phyloP scores from a whole-genome alignment of 2,797 vertebrate species.

The Tangara arthus region DNA sequence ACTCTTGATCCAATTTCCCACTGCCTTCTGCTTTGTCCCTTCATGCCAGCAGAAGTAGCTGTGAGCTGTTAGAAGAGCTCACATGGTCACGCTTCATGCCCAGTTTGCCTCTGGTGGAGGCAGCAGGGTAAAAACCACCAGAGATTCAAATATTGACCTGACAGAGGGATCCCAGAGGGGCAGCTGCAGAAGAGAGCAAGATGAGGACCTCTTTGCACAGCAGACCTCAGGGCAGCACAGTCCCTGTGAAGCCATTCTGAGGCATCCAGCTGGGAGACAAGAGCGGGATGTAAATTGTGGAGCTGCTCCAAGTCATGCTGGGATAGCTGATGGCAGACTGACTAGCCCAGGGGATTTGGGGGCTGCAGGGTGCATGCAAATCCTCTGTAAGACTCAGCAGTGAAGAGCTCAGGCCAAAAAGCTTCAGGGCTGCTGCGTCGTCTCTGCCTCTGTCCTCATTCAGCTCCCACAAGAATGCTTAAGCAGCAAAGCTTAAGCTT shows the following conservation, averaged over 20 bases:
- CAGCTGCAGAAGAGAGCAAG: background rate
- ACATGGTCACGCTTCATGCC: background rate
- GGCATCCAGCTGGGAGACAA: background rate
- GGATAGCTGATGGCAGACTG: background rate
- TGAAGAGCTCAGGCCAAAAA: background rate
- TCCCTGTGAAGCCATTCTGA: background rate
- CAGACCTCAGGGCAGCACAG: background rate
- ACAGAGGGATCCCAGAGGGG: background rate
- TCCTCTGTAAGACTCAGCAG: background rate
- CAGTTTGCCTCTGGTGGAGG: background rate
- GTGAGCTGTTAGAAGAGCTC: background rate
- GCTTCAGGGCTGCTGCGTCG: background rate
- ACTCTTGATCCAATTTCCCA: background rate
- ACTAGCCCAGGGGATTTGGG: background rate
- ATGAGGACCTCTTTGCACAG: background rate
- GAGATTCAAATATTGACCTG: background rate
- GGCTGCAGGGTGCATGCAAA: background rate
- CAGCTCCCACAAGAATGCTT: background rate
- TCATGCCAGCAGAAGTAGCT: background rate
- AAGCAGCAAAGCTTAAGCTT: slow-evolving; percentile 3
- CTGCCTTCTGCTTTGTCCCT: background rate
- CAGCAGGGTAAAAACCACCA: background rate
- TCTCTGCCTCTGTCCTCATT: background rate
- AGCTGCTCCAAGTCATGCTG: background rate
- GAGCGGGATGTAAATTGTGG: background rate